These are phyloP conservation scores for Acronicta alni DNA, from an alignment of 2,888 invertebrate species.

Conservation along the genomic window DNA sequence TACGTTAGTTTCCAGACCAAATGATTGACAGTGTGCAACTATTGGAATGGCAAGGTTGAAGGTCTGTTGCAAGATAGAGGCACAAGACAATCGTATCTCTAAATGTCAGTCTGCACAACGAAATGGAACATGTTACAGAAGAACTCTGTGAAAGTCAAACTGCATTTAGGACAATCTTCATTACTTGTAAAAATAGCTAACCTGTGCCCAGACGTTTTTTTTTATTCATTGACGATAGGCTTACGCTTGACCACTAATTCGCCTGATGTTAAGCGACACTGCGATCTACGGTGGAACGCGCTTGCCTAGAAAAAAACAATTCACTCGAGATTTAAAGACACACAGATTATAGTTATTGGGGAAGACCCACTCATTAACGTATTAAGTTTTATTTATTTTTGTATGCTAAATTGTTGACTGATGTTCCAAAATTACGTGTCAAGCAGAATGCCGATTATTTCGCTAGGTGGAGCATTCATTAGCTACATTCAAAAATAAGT, in stretches of 20 bases:
- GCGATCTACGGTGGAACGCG: too few relatives aligned
- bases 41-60: slow-evolving; percentile 63
- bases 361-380: too few relatives aligned
- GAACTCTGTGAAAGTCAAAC: slow-evolving; percentile 33
- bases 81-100: slow-evolving; percentile 53
- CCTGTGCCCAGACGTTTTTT: not conserved
- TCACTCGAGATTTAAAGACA: too few relatives aligned
- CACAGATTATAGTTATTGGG: too few relatives aligned
- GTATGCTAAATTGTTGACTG: not conserved
- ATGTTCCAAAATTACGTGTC: not conserved
- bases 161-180: slow-evolving; percentile 13
- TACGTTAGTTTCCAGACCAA: too few relatives aligned
- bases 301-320: too few relatives aligned
- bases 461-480: slow-evolving; percentile 7
- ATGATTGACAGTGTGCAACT: slow-evolving; percentile 27
- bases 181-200: slow-evolving; percentile 1
- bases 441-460: slow-evolving; percentile 11
- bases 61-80: slow-evolving; percentile 57
- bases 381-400: slow-evolving; percentile 5
- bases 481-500: slow-evolving; percentile 17
- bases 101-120: slow-evolving; percentile 54
- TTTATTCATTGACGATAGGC: not conserved
- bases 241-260: too few relatives aligned
- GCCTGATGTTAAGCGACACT: too few relatives aligned
- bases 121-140: slow-evolving; percentile 29